Evolutionary conservation across 2,113 vertebrate genomes (phyloP), one percentile per base, ranked within the genome.

Genomic region (Serinus canaria): DNA sequence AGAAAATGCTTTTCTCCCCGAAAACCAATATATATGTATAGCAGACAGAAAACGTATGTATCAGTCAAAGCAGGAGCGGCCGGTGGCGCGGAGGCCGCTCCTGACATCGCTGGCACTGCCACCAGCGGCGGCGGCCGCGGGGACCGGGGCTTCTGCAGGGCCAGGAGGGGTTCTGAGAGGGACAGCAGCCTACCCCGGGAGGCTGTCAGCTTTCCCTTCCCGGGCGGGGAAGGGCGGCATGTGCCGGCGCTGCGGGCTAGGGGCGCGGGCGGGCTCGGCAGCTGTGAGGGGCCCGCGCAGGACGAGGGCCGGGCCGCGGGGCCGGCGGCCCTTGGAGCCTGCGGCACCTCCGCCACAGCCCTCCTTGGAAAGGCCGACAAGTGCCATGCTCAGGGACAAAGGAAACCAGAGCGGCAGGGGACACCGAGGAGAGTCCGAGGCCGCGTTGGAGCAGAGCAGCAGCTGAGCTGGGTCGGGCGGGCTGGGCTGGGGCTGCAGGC

Each of bases 1-100:
- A 97, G 95, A 95, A 97, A 98, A 97, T 90, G 78, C 68, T 92
- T 95, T 87, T 41, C 52, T 77, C 60, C 59, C 44, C 60, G 94
- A 94, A 97, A 97, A 94, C 95, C 90, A 92, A 97, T 95, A 94
- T 46, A 72, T 94, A 73, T 44, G 4, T 92, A 56, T 82, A 95
- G 75, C 30, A 94, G 72, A 72, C 53, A 89, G 79, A 83, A 96
- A 96, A 97, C 62, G 66, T 95, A 89, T 47, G 56, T 84, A 92
- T 93, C 79, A 39, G 90, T 92, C 90, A 92, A 90, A 92, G 63
- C 66, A 73, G 68, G 33, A 87, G 87, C n/a, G 90, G 63, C 72
- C 37, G 2, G 35, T 62, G 76, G 89, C 49, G n/a, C 67, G 31
- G 83, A 66, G 60, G 24, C 75, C 6, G 19, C 68, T 84, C 59